Evolutionary conservation across 2,888 invertebrate species (phyloP).

Genomic region (Leptarthrus brevirostris): DNA sequence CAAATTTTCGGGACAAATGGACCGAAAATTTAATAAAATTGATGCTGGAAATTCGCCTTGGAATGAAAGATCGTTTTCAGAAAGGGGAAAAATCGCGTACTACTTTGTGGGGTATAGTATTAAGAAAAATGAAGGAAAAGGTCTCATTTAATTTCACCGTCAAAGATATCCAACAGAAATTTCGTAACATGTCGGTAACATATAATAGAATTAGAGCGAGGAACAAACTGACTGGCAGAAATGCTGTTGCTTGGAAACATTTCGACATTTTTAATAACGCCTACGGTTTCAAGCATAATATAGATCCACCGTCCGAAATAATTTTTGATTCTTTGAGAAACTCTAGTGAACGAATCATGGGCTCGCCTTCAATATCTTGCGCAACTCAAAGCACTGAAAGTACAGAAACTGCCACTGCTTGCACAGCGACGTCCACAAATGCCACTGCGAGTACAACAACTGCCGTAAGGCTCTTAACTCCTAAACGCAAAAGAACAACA

Average conservation of each 20-base stretch:
- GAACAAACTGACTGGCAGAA: neutral
- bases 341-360: too few species aligned
- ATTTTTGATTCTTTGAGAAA: conserved; percentile 1
- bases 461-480: too few species aligned
- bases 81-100: neutral
- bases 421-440: too few species aligned
- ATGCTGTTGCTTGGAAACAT: neutral
- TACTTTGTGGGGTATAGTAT: neutral
- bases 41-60: neutral
- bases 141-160: neutral
- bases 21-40: neutral
- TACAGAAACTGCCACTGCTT: too few species aligned
- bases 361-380: too few species aligned
- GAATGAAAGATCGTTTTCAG: neutral
- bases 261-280: neutral
- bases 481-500: too few species aligned
- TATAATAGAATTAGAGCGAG: neutral
- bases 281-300: neutral
- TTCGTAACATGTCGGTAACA: neutral
- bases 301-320: neutral
- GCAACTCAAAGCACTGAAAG: too few species aligned
- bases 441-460: too few species aligned
- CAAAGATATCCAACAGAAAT: neutral
- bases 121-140: neutral
- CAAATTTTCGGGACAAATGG: neutral